Base-by-base conservation (phyloP, 2,888 invertebrate species). In the Stenoptilia bipunctidactyla region DNA sequence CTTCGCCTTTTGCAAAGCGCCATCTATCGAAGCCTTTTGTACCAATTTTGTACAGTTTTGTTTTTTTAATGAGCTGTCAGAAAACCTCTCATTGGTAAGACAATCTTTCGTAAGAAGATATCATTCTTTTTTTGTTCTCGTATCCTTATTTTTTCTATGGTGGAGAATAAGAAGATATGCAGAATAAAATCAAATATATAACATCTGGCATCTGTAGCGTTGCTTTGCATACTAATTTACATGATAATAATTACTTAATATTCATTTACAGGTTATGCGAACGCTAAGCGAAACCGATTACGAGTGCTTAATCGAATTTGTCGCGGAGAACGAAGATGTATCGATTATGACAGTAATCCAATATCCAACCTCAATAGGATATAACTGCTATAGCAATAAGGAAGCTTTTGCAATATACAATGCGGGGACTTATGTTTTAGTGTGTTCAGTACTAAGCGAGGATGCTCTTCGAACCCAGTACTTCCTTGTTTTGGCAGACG, bases 231-330 rank as follows among this genome's bases (percentile, higher is more conserved):
- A 25, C 12, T 8, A 30, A n/a, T 10, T 3, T 30, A 30, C 30
- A 30, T n/a, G 30, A n/a, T 3, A 30, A 25, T 6, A 25, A 25
- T 25, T 6, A 33, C 33, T 9, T n/a, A 33, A 25, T 15, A 20
- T 34, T 34, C 27, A 5, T 40, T 54, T 50, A 1, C 55, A 82
- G 82, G 63, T 79, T 2, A 62, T 80, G 20, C 58, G 72, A n/a
- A 70, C 70, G 1, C 13, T 74, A 25, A 52, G 40, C 13, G 61
- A 69, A 30, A 48, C 64, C 3, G 76, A 79, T 47, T 82, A 79
- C 45, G 59, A 65, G 39, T 82, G 82, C 37, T 38, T 47, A 2
- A 52, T 80, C 12, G 79, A 82, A 42, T 61, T 82, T 14, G 60
- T 63, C 1, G 59, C 68, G 0, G 62, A 66, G 9, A 35, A 50